phyloP scores from a whole-genome alignment of 1,140 invertebrate genomes.

The Himalopsyche phryganea region DNA sequence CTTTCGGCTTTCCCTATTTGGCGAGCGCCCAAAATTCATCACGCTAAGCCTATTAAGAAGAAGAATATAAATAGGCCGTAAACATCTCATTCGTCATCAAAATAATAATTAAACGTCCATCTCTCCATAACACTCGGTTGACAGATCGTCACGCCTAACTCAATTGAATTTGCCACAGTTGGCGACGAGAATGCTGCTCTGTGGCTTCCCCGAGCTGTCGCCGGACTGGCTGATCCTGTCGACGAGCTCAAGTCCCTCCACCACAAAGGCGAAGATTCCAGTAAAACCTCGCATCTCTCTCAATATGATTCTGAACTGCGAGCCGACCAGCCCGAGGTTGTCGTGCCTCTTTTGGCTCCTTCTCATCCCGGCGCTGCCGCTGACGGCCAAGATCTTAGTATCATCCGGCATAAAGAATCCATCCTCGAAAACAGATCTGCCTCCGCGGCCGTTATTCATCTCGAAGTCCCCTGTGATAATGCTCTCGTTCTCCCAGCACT shows the following conservation, averaged over 20 bases:
- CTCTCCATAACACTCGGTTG: no score
- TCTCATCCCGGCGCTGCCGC: conserved; percentile 79
- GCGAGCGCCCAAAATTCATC: neutral
- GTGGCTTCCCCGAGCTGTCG: conserved; percentile 73
- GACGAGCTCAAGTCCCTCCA: conserved; percentile 76
- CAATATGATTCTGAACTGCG: conserved; percentile 77
- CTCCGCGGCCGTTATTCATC: conserved; percentile 75
- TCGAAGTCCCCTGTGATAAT: conserved; percentile 80
- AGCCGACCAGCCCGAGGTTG: conserved; percentile 76
- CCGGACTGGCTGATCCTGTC: conserved; percentile 76
- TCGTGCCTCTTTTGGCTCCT: conserved; percentile 77
- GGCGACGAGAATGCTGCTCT: conserved; percentile 68
- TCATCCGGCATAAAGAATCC: conserved; percentile 79
- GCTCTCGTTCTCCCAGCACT: conserved; percentile 78
- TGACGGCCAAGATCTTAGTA: conserved; percentile 69
- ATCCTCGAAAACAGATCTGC: conserved; percentile 72
- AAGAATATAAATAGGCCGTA: no score
- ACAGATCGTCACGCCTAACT: no score
- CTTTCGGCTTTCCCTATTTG: neutral
- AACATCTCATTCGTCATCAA: no score
- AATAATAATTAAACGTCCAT: no score
- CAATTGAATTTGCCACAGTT: conserved; percentile 66
- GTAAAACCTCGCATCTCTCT: conserved; percentile 80
- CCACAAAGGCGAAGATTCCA: conserved; percentile 77
- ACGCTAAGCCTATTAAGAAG: no score